Conservation (phyloP, 2,797 vertebrate genomes). For the Alcedo quadribrachys region DNA sequence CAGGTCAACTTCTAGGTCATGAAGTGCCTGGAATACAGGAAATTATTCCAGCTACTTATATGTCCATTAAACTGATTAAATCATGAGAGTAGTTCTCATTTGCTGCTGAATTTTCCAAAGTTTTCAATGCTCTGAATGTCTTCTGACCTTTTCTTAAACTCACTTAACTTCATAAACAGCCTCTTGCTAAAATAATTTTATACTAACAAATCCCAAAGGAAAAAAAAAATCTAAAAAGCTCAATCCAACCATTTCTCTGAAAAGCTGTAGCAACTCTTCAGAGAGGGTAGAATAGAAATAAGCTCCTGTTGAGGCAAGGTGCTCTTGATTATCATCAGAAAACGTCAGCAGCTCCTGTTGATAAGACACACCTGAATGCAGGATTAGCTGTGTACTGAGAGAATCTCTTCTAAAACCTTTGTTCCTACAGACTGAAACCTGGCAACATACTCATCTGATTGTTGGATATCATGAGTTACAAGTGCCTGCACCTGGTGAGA, state of each 20-base stretch:
- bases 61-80: neutral
- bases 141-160: neutral
- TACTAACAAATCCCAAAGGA: neutral
- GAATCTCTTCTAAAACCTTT: neutral
- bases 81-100: neutral
- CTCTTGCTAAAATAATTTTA: neutral
- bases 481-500: neutral
- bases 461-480: neutral
- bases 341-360: neutral
- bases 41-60: neutral
- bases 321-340: neutral
- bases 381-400: neutral
- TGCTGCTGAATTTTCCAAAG: neutral
- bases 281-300: neutral
- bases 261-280: neutral
- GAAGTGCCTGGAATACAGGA: neutral
- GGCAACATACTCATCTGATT: neutral
- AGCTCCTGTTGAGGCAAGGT: neutral
- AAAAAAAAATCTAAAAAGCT: neutral
- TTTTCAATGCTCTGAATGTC: neutral
- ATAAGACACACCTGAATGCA: conserved; percentile 13
- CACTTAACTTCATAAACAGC: neutral
- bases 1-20: neutral
- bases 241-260: neutral
- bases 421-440: neutral